Evolutionary conservation across 2,888 invertebrate genomes (phyloP).

Genomic region (Cinara cedri): DNA sequence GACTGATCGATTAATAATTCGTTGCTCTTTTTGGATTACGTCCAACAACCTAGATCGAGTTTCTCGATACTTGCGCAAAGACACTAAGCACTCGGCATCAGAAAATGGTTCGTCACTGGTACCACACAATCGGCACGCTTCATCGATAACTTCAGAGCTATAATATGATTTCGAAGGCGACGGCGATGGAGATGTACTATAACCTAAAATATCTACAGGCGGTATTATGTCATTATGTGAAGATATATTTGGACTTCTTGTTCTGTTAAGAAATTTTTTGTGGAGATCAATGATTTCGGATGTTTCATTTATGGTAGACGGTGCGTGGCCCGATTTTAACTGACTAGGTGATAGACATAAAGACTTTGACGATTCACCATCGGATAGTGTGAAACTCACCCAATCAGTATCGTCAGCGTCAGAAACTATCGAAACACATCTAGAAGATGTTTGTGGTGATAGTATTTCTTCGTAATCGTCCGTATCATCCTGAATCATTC

Average conservation of each 20-base stretch:
- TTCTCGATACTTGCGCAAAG: slow-evolving; percentile 60
- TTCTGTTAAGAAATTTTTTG: slow-evolving; percentile 71
- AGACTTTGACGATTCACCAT: slow-evolving; percentile 56
- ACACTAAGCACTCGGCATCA: slow-evolving; percentile 60
- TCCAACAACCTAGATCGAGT: slow-evolving; percentile 60
- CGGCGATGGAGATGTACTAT: background rate
- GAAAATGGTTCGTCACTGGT: slow-evolving; percentile 59
- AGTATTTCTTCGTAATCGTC: slow-evolving; percentile 46
- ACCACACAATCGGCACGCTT: slow-evolving; percentile 47
- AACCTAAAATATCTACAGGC: slow-evolving; percentile 20
- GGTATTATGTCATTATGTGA: background rate
- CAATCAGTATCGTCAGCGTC: slow-evolving; percentile 60
- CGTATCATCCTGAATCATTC: slow-evolving; percentile 30
- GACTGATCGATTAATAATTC: slow-evolving; percentile 48
- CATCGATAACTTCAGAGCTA: slow-evolving; percentile 36
- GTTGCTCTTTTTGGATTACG: slow-evolving; percentile 63
- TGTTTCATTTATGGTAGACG: slow-evolving; percentile 63
- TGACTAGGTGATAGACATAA: slow-evolving; percentile 72
- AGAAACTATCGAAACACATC: slow-evolving; percentile 57
- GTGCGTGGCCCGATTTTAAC: slow-evolving; percentile 66
- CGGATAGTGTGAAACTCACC: slow-evolving; percentile 62
- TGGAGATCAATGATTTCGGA: slow-evolving; percentile 74
- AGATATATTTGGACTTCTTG: background rate
- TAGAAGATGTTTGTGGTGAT: slow-evolving; percentile 20
- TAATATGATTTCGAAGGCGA: slow-evolving; percentile 6